A percentile compares a stretch with the other conserved stretches of the same genome.
phyloP scores from a whole-genome alignment of 2,113 vertebrate genomes.

The Chloroceryle aenea region DNA sequence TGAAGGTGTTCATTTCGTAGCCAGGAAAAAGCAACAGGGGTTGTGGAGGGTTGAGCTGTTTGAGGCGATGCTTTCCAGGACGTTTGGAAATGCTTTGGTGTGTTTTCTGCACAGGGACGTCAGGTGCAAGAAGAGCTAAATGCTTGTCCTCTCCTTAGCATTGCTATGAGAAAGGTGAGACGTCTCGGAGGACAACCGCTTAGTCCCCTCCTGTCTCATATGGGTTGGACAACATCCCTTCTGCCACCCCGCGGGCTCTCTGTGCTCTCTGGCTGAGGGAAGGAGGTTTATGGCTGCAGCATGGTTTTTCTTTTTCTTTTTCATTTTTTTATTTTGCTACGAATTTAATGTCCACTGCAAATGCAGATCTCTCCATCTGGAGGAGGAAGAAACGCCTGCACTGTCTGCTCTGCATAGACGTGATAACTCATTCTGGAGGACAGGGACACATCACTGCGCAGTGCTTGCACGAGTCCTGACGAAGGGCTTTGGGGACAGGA shows the following conservation, averaged over 20 bases:
- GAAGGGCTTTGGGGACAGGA: background rate
- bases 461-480: background rate
- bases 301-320: background rate
- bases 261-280: background rate
- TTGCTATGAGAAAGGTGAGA: background rate
- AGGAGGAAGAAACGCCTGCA: background rate
- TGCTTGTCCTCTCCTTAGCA: background rate
- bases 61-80: background rate
- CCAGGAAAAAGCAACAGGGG: background rate
- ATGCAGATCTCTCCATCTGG: conserved; percentile 6
- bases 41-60: too few relatives aligned
- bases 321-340: background rate
- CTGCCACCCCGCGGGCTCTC: rapidly evolving
- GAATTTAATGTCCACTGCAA: background rate
- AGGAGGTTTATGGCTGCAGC: background rate
- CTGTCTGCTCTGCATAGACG: background rate
- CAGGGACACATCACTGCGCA: background rate
- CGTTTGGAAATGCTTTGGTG: background rate
- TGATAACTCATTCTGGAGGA: background rate
- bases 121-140: background rate
- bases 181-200: background rate
- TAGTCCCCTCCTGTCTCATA: background rate
- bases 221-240: rapidly evolving
- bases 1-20: background rate
- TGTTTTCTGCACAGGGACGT: background rate